phyloP scores from a whole-genome alignment of 2,113 vertebrate species.

The Electrona antarctica region DNA sequence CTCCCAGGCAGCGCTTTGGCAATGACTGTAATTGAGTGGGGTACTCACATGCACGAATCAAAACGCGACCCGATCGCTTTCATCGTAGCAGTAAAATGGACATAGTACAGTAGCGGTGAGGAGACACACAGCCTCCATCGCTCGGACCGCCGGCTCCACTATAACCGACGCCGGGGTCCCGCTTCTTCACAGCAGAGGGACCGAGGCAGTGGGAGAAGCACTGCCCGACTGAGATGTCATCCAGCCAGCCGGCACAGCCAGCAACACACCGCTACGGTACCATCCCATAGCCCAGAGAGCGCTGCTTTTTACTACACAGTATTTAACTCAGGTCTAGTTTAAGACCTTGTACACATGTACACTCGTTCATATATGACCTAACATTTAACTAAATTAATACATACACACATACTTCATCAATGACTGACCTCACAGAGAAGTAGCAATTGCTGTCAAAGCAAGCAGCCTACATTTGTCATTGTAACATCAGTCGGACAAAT shows the following conservation, averaged over 20 bases:
- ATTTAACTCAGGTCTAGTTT: too few species aligned
- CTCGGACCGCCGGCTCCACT: slow-evolving; percentile 35
- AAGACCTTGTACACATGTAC: too few species aligned
- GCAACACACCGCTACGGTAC: slow-evolving; percentile 38
- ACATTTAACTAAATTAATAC: too few species aligned
- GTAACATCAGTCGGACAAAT: too few species aligned
- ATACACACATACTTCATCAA: too few species aligned
- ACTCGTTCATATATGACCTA: too few species aligned
- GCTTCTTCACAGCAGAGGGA: slow-evolving; percentile 43
- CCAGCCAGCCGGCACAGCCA: slow-evolving; percentile 33
- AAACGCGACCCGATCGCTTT: slow-evolving; percentile 46
- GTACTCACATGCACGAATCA: slow-evolving; percentile 73
- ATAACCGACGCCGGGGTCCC: slow-evolving; percentile 44
- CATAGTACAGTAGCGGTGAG: slow-evolving; percentile 26
- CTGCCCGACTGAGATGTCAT: slow-evolving; percentile 44
- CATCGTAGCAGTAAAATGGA: slow-evolving; percentile 45
- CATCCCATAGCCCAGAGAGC: too few species aligned
- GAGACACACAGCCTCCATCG: slow-evolving; percentile 34
- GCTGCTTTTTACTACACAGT: too few species aligned
- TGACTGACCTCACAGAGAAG: too few species aligned
- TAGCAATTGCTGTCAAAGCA: too few species aligned
- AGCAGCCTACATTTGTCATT: too few species aligned
- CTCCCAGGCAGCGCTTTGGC: slow-evolving; percentile 19
- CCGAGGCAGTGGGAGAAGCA: slow-evolving; percentile 32
- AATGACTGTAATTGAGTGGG: slow-evolving; percentile 7